phyloP scores from a whole-genome alignment of 2,888 invertebrate species.

The Lepidonotus clava region DNA sequence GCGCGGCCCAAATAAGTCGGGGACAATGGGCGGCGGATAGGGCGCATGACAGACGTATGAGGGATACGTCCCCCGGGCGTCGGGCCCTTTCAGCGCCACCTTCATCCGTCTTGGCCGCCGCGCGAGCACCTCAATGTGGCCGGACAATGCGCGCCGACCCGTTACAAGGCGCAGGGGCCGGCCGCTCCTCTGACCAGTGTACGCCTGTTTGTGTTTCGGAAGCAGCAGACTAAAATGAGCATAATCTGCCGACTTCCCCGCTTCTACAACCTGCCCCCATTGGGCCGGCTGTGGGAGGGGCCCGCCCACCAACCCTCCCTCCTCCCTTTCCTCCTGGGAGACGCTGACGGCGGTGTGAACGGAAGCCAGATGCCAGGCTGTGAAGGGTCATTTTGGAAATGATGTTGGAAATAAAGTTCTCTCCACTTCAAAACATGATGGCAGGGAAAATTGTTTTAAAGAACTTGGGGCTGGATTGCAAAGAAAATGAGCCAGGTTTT shows the following conservation, averaged over 20 bases:
- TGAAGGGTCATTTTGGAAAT: too few species aligned
- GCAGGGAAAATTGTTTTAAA: too few species aligned
- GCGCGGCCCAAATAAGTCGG: neutral
- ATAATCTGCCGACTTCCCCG: neutral
- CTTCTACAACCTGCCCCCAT: neutral
- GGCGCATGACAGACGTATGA: conserved; percentile 44
- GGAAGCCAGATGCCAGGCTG: neutral
- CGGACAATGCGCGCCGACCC: conserved; percentile 5
- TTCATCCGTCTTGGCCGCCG: conserved; percentile 24
- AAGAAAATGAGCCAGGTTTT: too few species aligned
- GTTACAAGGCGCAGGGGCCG: neutral
- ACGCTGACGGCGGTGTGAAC: neutral
- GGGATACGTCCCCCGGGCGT: conserved; percentile 24
- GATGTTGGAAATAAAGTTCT: too few species aligned
- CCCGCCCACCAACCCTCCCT: too few species aligned
- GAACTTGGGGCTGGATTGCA: too few species aligned
- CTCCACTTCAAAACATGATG: too few species aligned
- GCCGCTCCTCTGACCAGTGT: too few species aligned
- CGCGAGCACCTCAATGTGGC: neutral
- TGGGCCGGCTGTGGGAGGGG: neutral
- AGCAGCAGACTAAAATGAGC: neutral
- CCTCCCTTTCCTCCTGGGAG: too few species aligned
- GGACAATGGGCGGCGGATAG: neutral
- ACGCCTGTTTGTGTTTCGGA: too few species aligned
- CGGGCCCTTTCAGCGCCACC: neutral